Percentiles rank a stretch among this genome's conserved stretches.
Conservation (phyloP, 2,888 invertebrate genomes). For the Dicyrtoma fusca region DNA sequence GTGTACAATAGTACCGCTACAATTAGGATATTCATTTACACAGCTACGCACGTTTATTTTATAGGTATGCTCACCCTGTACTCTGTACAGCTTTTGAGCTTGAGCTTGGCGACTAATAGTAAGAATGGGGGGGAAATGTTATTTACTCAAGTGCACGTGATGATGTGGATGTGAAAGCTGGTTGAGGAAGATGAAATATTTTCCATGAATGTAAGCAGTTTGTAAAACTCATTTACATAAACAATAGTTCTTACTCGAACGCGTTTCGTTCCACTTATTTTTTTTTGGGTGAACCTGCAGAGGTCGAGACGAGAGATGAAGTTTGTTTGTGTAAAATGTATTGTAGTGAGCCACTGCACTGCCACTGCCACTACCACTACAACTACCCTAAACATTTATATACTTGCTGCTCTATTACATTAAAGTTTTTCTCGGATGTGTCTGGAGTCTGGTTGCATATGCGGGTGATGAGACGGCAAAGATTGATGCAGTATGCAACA, state of each 20-base stretch:
- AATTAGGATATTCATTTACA: too few relatives aligned
- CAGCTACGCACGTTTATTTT: too few relatives aligned
- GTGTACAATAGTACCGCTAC: too few relatives aligned
- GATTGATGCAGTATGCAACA: conserved; percentile 6
- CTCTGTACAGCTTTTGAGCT: too few relatives aligned
- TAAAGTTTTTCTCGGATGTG: not conserved
- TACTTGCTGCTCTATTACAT: too few relatives aligned
- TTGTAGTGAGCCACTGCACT: too few relatives aligned
- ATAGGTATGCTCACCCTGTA: too few relatives aligned
- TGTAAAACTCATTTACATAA: not conserved
- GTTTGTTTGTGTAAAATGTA: too few relatives aligned
- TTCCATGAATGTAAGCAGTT: not conserved
- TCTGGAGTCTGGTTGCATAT: not conserved
- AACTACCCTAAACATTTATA: too few relatives aligned
- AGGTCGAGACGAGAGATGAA: not conserved
- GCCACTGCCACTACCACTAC: too few relatives aligned
- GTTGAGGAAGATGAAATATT: not conserved
- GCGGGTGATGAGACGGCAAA: not conserved
- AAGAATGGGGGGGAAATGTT: not conserved
- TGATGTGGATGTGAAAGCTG: not conserved
- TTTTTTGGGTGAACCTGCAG: not conserved
- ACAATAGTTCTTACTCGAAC: not conserved
- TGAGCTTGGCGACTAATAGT: not conserved
- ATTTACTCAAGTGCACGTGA: conserved; percentile 17
- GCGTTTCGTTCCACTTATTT: not conserved